Base-by-base conservation (phyloP, 2,888 invertebrate species). In the Trissolcus japonicus region DNA sequence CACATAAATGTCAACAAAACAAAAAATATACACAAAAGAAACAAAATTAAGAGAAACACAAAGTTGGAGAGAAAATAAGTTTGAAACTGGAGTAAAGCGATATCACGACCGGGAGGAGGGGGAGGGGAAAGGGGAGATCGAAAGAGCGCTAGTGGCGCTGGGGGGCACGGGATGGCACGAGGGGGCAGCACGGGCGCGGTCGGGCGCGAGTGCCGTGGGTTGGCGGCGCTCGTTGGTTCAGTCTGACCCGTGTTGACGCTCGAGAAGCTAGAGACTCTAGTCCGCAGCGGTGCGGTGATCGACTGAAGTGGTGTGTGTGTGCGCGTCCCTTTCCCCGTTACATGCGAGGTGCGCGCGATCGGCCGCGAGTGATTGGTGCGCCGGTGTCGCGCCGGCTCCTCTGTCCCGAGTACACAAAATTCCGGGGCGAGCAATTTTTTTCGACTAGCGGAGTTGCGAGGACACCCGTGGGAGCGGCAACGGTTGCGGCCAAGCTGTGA, bases 301-400 rank as follows among this genome's bases (percentile, higher is more conserved):
- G 55, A 19, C 29, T n/a, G 43, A 17, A n/a, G 16, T 35, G 7
- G 65, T 35, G 55, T 35, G 50, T 19, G 56, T 41, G 71, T 40
- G 71, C 53, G 71, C 51, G 51, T 55, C 46, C 69, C 62, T 60
- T 60, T 43, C 69, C 50, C 63, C 62, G 62, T 61, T 67, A 25
- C 56, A 71, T 43, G 71, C 51, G n/a, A 21, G 71, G 71, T 9
- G 17, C 17, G 51, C 72, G 72, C 62, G 56, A 46, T 60, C 54
- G 60, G 60, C 60, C 54, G 60, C 46, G 71, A 65, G 73, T 56
- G 66, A 67, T 67, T 61, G 73, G 66, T 66, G 66, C 67, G 67
- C 74, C 74, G 74, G 74, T 74, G 53, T 68, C 62, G 74, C 63
- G 62, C 74, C 74, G 74, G 74, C 67, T 73, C 56, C 50, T 65